Conservation (phyloP, 2,888 invertebrate species). For the Lepetodrilus schrolli region DNA sequence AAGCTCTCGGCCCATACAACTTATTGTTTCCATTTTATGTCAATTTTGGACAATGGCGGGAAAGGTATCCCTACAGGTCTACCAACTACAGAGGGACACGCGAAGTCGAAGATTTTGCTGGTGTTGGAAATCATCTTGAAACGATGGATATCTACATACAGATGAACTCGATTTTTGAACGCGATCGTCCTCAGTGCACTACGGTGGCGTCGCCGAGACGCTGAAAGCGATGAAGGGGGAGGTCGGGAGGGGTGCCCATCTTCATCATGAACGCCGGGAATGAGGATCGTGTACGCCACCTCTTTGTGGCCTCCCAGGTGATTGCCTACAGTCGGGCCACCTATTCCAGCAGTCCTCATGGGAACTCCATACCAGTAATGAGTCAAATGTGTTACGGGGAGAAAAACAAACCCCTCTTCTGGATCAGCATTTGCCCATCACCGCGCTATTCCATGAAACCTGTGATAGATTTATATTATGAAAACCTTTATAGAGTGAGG, state of each 20-base stretch:
- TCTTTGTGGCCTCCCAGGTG: conserved; percentile 18
- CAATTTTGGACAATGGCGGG: conserved; percentile 30
- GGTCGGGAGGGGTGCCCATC: conserved; percentile 10
- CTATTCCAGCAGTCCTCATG: background rate
- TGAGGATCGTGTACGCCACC: background rate
- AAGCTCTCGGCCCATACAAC: conserved; percentile 2
- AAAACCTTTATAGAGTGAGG: too few species aligned
- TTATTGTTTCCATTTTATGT: conserved; percentile 31
- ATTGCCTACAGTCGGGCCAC: background rate
- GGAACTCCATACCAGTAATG: background rate
- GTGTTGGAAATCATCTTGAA: background rate
- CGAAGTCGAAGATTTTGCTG: background rate
- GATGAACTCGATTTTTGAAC: conserved; percentile 25
- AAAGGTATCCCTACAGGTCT: conserved; percentile 4
- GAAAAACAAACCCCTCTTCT: too few species aligned
- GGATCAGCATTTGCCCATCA: too few species aligned
- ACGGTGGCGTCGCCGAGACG: conserved; percentile 15
- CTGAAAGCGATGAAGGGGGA: background rate
- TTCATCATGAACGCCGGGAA: conserved; percentile 25
- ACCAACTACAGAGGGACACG: background rate
- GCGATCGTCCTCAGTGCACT: conserved; percentile 20
- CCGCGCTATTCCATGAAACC: too few species aligned
- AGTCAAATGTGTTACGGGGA: background rate
- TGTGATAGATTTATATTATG: too few species aligned
- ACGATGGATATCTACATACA: conserved; percentile 3